These are phyloP conservation scores for Acanthosoma haemorrhoidale DNA, from an alignment of 2,888 invertebrate species.

Conservation along the genomic window DNA sequence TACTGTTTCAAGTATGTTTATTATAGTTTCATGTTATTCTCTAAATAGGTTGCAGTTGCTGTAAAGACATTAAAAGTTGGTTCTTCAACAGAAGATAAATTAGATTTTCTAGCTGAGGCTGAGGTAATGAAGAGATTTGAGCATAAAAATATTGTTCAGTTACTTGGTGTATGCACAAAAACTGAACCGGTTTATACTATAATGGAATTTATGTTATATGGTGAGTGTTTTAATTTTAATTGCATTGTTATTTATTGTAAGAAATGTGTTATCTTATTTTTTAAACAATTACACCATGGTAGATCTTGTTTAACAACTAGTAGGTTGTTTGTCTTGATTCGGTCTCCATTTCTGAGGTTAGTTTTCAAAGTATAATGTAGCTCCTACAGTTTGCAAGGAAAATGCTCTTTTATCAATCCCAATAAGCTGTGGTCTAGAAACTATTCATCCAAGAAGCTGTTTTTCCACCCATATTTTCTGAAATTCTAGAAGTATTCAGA, in stretches of 20 bases:
- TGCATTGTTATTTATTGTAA: background rate
- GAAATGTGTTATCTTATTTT: too few relatives aligned
- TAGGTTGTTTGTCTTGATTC: too few relatives aligned
- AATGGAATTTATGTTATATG: constrained; percentile 92
- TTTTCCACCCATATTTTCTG: too few relatives aligned
- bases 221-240: constrained; percentile 44
- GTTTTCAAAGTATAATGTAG: too few relatives aligned
- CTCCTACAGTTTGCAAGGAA: too few relatives aligned
- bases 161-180: constrained; percentile 80
- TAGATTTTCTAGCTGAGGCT: constrained; percentile 87
- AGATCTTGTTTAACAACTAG: too few relatives aligned
- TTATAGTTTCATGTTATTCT: background rate
- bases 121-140: constrained; percentile 91
- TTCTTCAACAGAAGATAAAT: constrained; percentile 75
- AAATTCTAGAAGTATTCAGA: too few relatives aligned
- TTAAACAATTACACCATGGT: too few relatives aligned
- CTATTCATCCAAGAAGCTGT: too few relatives aligned
- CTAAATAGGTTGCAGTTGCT: constrained; percentile 60
- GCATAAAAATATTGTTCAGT: constrained; percentile 78
- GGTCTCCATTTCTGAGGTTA: too few relatives aligned
- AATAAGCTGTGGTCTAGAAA: too few relatives aligned
- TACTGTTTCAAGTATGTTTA: background rate
- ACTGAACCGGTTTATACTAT: constrained; percentile 83
- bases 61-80: constrained; percentile 84
- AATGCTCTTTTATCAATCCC: too few relatives aligned